Percentiles rank a stretch among this genome's conserved stretches.
phyloP scores from a whole-genome alignment of 1,140 invertebrate species.

The Drosophila mojavensis region DNA sequence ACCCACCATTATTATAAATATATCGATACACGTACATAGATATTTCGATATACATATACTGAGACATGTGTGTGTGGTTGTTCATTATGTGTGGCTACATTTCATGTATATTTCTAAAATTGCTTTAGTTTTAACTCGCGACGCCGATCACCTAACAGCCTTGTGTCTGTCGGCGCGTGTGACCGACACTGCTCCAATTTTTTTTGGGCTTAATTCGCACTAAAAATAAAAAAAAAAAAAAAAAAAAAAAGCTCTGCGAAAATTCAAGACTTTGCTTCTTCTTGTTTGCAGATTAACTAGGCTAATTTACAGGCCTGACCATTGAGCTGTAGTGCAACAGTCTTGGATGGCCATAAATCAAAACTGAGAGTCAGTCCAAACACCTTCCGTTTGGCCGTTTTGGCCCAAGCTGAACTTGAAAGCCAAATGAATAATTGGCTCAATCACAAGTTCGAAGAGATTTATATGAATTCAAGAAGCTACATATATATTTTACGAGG shows the following conservation, averaged over 20 bases:
- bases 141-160: slow-evolving; percentile 56
- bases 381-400: slow-evolving; percentile 62
- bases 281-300: slow-evolving; percentile 39
- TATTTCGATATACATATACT: slow-evolving; percentile 18
- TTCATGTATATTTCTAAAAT: slow-evolving; percentile 60
- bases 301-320: slow-evolving; percentile 59
- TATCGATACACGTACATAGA: slow-evolving; percentile 31
- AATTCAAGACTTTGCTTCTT: slow-evolving; percentile 26
- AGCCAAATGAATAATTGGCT: slow-evolving; percentile 60
- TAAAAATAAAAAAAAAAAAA: neutral
- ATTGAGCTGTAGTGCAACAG: slow-evolving; percentile 38
- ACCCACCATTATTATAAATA: slow-evolving; percentile 41
- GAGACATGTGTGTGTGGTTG: slow-evolving; percentile 13
- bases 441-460: slow-evolving; percentile 28
- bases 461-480: neutral
- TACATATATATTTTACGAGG: too few species aligned
- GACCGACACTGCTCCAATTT: slow-evolving; percentile 69
- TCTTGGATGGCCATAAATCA: slow-evolving; percentile 69
- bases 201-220: slow-evolving; percentile 59
- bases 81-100: slow-evolving; percentile 6
- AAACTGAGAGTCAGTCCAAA: slow-evolving; percentile 30
- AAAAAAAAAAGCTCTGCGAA: neutral
- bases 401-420: slow-evolving; percentile 52
- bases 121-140: slow-evolving; percentile 50
- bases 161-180: slow-evolving; percentile 71